Evolutionary conservation across 2,888 invertebrate genomes (phyloP).

Genomic region (Patella pellucida): DNA sequence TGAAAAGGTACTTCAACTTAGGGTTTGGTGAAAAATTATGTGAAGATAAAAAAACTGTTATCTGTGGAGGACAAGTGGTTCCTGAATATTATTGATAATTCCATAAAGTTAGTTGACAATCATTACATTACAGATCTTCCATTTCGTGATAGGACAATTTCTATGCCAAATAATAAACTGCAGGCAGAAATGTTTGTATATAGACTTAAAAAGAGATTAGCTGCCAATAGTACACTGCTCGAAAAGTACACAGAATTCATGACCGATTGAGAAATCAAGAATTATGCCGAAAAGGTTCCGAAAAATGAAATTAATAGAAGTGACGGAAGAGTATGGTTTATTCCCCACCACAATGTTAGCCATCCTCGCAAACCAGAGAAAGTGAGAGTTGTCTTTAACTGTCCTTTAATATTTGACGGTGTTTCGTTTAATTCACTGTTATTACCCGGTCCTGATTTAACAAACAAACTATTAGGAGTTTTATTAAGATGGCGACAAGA

Average conservation of each 20-base stretch:
- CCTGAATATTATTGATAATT: constrained; percentile 18
- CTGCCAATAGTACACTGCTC: neutral
- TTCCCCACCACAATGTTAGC: constrained; percentile 20
- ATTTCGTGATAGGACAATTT: no score
- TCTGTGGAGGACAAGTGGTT: constrained; percentile 26
- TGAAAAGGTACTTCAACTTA: constrained; percentile 75
- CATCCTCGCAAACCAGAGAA: constrained; percentile 24
- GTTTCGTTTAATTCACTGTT: constrained; percentile 31
- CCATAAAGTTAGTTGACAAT: constrained; percentile 14
- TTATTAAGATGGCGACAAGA: constrained; percentile 32
- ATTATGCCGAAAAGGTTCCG: constrained; percentile 26
- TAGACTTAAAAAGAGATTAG: constrained; percentile 12
- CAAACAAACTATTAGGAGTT: constrained; percentile 31
- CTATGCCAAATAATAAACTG: no score
- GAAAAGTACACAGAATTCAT: constrained; percentile 22
- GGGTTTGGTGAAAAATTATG: constrained; percentile 68
- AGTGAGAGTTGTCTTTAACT: no score
- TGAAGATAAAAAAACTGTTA: constrained; percentile 74
- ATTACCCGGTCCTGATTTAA: constrained; percentile 30
- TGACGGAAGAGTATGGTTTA: constrained; percentile 14
- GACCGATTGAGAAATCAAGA: constrained; percentile 20
- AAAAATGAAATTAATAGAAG: neutral
- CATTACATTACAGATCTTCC: no score
- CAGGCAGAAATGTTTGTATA: constrained; percentile 6
- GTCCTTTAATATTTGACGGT: constrained; percentile 27